Base-by-base conservation (phyloP, 2,797 vertebrate genomes). In the Rhyacichthys aspro region DNA sequence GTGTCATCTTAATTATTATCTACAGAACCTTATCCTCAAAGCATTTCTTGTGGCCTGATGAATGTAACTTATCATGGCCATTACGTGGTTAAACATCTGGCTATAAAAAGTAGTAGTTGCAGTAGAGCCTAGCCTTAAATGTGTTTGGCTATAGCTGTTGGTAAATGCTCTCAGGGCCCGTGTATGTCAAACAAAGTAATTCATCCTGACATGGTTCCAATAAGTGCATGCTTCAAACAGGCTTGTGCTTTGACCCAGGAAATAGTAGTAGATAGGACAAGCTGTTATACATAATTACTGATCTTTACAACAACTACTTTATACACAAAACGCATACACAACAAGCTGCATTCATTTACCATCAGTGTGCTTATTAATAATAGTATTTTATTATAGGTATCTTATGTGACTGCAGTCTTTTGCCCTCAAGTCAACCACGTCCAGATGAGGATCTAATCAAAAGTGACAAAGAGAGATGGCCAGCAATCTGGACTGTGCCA, bases 1-100 rank as follows among this genome's bases (percentile, higher is more conserved):
- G 85, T 87, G 93, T 93, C 91, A 69, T 90, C 91, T 87, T 92
- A 92, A 92, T 90, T 85, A 90, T 90, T 91, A 89, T 90, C 89
- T 87, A 76, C 82, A 82, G 76, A 84, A 72, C 85, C 81, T 91
- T 93, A 93, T 92, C 91, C 90, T 93, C 91, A 94, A 94, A 94
- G 93, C 86, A 39, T 90, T 93, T 88, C 90, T 89, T 83, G 50
- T 54, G 57, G 82, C 72, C 78, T 42, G 90, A 93, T 92, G 91
- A 91, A 86, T 79, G 61, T 58, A 74, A 83, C 85, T 92, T 92
- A 92, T 92, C 89, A 54, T 34, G 1, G 79, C 81, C 85, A 93
- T 94, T 93, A 93, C 32, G 86, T 86, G 88, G 74, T 90, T 92
- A 92, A 91, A 91, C 83, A 89, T 93, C 92, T 92, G 90, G 84